Conservation (phyloP, 2,888 invertebrate genomes). For the Pseudococcus viburni region DNA sequence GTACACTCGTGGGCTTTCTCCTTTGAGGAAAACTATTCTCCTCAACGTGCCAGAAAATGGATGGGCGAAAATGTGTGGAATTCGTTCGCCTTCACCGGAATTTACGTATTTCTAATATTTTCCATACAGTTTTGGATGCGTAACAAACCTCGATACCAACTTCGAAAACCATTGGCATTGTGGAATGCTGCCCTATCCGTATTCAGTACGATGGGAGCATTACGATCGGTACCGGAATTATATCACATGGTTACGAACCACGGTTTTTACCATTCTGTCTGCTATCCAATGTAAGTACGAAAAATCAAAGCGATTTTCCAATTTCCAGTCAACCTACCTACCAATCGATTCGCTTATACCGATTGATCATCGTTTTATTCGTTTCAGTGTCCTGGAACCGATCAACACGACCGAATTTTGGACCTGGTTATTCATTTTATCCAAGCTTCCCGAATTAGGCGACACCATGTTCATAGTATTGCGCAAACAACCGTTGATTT, state of each 20-base stretch:
- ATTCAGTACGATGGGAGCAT: constrained; percentile 95
- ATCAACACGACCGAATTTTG: not conserved
- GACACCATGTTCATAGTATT: constrained; percentile 95
- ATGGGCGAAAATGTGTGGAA: constrained; percentile 97
- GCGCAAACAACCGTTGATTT: constrained; percentile 93
- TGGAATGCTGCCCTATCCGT: constrained; percentile 95
- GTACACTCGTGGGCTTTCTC: constrained; percentile 96
- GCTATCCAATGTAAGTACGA: constrained; percentile 83
- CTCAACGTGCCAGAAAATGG: constrained; percentile 90
- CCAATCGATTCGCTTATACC: no score
- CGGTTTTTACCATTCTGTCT: constrained; percentile 95
- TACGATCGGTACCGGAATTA: constrained; percentile 94
- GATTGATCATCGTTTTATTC: not conserved
- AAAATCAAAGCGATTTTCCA: not conserved
- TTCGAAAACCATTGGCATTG: constrained; percentile 86
- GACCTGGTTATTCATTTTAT: constrained; percentile 75
- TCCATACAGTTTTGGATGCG: constrained; percentile 95
- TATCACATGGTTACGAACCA: constrained; percentile 88
- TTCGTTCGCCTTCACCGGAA: constrained; percentile 89
- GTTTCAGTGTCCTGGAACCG: not conserved
- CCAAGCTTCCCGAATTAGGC: constrained; percentile 95
- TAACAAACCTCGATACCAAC: constrained; percentile 89
- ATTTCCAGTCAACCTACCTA: not conserved
- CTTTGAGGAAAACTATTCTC: constrained; percentile 95
- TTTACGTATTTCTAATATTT: constrained; percentile 95